These are phyloP conservation scores for Epiblema foenella DNA, from an alignment of 2,888 invertebrate species.

Conservation along the genomic window DNA sequence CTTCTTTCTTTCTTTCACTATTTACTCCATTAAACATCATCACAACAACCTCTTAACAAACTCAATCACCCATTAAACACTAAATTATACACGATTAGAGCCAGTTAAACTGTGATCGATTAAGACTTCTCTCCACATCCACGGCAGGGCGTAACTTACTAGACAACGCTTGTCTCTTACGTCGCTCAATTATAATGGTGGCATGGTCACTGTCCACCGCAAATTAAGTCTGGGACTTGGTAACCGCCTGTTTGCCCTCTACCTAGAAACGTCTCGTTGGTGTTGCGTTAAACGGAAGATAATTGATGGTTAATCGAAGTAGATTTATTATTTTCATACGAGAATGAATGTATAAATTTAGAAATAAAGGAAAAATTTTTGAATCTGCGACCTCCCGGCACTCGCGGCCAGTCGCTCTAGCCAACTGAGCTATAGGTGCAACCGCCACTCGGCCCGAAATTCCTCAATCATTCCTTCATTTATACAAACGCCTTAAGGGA, in stretches of 20 bases:
- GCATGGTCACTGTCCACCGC: conserved; percentile 9
- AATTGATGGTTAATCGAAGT: conserved; percentile 16
- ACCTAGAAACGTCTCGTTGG: conserved; percentile 19
- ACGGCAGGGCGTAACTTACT: neutral
- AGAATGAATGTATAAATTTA: too few species aligned
- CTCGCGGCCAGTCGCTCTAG: too few species aligned
- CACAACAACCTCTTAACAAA: neutral
- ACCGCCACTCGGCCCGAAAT: too few species aligned
- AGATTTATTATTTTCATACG: conserved; percentile 2
- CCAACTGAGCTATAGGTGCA: too few species aligned
- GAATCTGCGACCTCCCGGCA: too few species aligned
- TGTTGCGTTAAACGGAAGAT: conserved; percentile 9
- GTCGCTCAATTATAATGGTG: neutral
- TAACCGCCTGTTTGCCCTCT: conserved; percentile 25
- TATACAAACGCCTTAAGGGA: too few species aligned
- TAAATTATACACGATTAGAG: neutral
- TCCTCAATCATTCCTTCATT: too few species aligned
- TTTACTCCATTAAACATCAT: neutral
- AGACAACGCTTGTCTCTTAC: neutral
- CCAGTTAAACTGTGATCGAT: conserved; percentile 14
- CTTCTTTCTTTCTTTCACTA: too few species aligned
- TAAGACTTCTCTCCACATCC: neutral
- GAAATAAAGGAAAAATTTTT: too few species aligned
- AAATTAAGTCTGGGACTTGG: conserved; percentile 22
- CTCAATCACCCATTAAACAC: conserved; percentile 1